Evolutionary conservation across 2,113 vertebrate species (phyloP), one percentile per base, ranked within the genome.

Genomic region (Alexandromys fortis): DNA sequence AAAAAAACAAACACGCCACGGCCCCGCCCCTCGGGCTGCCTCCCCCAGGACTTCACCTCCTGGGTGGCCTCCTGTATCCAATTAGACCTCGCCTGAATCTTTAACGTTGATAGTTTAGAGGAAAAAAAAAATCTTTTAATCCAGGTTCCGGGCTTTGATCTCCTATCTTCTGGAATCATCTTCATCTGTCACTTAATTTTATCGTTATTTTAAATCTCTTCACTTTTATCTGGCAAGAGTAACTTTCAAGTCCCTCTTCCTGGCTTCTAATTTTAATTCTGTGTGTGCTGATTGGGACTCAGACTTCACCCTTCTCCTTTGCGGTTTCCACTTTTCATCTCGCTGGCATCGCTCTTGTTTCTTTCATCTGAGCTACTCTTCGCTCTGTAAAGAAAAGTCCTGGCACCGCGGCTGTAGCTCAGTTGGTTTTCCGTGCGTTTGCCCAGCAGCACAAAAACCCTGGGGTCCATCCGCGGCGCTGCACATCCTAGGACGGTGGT

Each of bases 121-220:
- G 38, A 33, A 49, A 52, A 52, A 70, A n/a, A 70, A 75, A 73
- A 81, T 90, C 96, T 94, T 96, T 96, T 95, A 92, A 94, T 89
- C 91, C 91, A 61, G 86, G 81, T 55, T 85, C 21, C 16, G 52
- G 70, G 83, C 95, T 96, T 95, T 94, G 96, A 97, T 96, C 73
- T 89, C 75, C 82, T 24, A 30, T 77, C 92, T 95, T 77, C 86
- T 89, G 65, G 79, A 72, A 89, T 91, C 68, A 82, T 68, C 88
- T 89, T 82, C 55, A 73, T 75, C 88, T 83, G 89, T 93, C 83
- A 47, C 75, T 87, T 89, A 81, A 73, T 92, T 91, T 93, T 75
- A 47, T 88, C 65, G 7, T 78, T 86, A 65, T 92, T 90, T 92
- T 91, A 79, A 97, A 91, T 55, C 33, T 86, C 83, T 77, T 61